Conservation (phyloP, 2,888 invertebrate genomes). For the Cryptophagus acutangulus region DNA sequence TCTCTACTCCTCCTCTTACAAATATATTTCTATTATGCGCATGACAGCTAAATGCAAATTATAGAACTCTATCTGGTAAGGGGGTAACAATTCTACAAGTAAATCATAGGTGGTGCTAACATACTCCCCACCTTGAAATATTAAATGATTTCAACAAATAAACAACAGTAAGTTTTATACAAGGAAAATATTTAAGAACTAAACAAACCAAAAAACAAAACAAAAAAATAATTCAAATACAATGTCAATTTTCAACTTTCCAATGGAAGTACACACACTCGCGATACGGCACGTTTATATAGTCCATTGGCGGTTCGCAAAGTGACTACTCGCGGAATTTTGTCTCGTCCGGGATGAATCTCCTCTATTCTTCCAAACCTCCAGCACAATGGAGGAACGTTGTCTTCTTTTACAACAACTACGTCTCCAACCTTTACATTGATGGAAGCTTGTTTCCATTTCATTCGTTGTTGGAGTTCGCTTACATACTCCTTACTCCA, state of each 20-base stretch:
- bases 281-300: conserved; percentile 7
- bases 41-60: no score
- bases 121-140: no score
- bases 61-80: no score
- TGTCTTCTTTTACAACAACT: conserved; percentile 20
- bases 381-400: conserved; percentile 20
- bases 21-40: no score
- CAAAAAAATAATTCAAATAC: no score
- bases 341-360: conserved; percentile 14
- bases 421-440: conserved; percentile 13
- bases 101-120: no score
- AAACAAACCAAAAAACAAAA: no score
- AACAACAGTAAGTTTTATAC: no score
- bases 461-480: conserved; percentile 21
- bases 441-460: conserved; percentile 17
- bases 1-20: no score
- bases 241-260: not conserved
- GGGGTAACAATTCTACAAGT: no score
- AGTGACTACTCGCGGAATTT: conserved; percentile 14
- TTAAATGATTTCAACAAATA: no score
- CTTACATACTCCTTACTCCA: conserved; percentile 28
- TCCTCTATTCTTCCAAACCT: conserved; percentile 18
- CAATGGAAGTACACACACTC: conserved; percentile 10
- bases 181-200: no score
- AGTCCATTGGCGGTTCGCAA: conserved; percentile 11